Evolutionary conservation across 92 coral and sea anemone genomes (phyloP).

Genomic region (Actinernus sp.): DNA sequence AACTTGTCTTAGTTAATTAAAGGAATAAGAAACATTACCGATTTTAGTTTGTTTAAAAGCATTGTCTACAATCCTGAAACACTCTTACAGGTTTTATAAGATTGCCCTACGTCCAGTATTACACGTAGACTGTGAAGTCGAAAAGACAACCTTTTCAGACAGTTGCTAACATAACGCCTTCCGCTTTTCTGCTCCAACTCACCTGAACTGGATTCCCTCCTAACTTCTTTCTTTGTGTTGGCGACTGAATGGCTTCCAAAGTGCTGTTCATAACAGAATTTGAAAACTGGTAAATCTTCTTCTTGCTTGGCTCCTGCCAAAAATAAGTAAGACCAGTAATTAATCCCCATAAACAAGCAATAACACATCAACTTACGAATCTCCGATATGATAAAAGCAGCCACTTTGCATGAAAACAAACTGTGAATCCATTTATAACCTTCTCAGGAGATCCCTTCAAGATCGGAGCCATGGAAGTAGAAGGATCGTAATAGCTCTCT

Average conservation of each 20-base stretch:
- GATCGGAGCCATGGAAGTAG: constrained; percentile 9
- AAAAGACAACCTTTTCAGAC: background rate
- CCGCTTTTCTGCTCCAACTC: background rate
- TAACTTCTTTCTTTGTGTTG: constrained; percentile 13
- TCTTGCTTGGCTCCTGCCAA: constrained; percentile 33
- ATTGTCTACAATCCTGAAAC: too few species aligned
- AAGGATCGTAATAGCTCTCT: constrained; percentile 9
- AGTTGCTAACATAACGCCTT: background rate
- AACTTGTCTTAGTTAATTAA: background rate
- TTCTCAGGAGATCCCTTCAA: constrained; percentile 19
- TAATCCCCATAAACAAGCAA: too few species aligned
- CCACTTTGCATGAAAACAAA: background rate
- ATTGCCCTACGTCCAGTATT: too few species aligned
- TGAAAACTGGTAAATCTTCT: constrained; percentile 8
- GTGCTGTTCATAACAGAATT: constrained; percentile 33
- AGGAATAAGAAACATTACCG: background rate
- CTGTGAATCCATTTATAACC: constrained; percentile 3
- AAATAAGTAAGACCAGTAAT: background rate
- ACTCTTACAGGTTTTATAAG: too few species aligned
- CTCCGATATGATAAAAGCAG: too few species aligned
- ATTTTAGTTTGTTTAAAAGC: too few species aligned
- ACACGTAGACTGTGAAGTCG: too few species aligned
- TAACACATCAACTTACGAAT: too few species aligned
- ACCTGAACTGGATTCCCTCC: constrained; percentile 48
- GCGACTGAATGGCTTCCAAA: constrained; percentile 16